Conservation (phyloP, 2,113 vertebrate species). For the Clarias macrocephalus region DNA sequence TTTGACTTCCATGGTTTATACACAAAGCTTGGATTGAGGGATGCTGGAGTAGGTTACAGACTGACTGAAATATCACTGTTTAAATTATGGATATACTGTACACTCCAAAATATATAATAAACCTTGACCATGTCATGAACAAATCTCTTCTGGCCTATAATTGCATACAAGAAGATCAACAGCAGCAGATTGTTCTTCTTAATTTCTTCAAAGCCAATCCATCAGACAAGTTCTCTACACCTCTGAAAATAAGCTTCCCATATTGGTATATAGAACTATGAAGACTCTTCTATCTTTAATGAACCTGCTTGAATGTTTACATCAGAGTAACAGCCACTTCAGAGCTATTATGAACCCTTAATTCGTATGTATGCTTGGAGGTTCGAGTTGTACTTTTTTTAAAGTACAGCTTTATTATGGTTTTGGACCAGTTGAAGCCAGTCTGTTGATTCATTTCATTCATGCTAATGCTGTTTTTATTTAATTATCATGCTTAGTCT, state of each 20-base stretch:
- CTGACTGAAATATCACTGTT: neutral
- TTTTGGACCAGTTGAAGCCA: neutral
- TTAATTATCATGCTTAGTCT: neutral
- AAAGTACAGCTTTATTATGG: neutral
- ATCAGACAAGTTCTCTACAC: conserved; percentile 1
- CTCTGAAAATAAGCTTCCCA: conserved; percentile 1
- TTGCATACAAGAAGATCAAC: neutral
- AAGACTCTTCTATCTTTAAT: neutral
- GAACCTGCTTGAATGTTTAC: neutral
- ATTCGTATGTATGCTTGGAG: neutral
- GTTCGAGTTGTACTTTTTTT: neutral
- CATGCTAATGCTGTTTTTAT: conserved; percentile 14
- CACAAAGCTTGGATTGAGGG: neutral
- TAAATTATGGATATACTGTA: neutral
- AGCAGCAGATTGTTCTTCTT: neutral
- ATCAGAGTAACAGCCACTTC: neutral
- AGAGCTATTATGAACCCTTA: neutral
- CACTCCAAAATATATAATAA: neutral
- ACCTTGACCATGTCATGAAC: neutral
- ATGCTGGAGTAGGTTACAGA: neutral
- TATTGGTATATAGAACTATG: neutral
- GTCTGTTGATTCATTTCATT: conserved; percentile 40
- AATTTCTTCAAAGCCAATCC: neutral
- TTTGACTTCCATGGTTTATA: neutral
- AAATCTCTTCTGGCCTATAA: neutral